phyloP scores from a whole-genome alignment of 2,113 vertebrate genomes.

The Opisthocomus hoazin region DNA sequence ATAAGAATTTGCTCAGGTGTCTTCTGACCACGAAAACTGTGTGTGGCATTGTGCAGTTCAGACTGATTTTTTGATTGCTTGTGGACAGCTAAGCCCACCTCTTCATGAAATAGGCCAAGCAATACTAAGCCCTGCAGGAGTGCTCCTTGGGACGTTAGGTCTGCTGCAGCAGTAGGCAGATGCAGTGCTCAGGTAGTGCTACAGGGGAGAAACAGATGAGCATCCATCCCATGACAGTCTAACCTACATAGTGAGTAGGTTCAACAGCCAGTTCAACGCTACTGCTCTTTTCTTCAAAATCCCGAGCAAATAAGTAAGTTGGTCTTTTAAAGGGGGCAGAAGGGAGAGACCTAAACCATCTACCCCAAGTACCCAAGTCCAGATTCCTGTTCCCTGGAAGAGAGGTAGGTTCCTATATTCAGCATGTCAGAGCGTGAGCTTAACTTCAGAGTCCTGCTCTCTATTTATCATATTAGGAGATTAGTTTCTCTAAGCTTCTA shows the following conservation, averaged over 20 bases:
- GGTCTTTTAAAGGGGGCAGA: not conserved
- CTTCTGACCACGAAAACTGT: not conserved
- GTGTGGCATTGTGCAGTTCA: not conserved
- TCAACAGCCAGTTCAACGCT: not conserved
- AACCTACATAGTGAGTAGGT: no score
- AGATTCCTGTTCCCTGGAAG: not conserved
- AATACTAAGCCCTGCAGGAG: not conserved
- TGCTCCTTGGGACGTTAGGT: not conserved
- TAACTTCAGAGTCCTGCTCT: not conserved
- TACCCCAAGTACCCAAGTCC: not conserved
- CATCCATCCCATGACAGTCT: not conserved
- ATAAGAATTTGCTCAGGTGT: not conserved
- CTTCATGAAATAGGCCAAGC: not conserved
- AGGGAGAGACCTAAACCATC: not conserved
- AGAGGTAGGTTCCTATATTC: not conserved
- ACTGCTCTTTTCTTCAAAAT: not conserved
- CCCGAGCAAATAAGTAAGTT: not conserved
- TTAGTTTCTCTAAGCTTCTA: not conserved
- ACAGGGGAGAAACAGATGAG: not conserved
- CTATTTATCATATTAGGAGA: not conserved
- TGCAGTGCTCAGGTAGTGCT: not conserved
- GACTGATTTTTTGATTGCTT: not conserved
- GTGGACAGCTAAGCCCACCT: not conserved
- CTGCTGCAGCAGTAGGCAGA: not conserved
- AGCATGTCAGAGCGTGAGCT: not conserved